phyloP scores from a whole-genome alignment of 2,113 vertebrate species.

The Callopanchax toddi region DNA sequence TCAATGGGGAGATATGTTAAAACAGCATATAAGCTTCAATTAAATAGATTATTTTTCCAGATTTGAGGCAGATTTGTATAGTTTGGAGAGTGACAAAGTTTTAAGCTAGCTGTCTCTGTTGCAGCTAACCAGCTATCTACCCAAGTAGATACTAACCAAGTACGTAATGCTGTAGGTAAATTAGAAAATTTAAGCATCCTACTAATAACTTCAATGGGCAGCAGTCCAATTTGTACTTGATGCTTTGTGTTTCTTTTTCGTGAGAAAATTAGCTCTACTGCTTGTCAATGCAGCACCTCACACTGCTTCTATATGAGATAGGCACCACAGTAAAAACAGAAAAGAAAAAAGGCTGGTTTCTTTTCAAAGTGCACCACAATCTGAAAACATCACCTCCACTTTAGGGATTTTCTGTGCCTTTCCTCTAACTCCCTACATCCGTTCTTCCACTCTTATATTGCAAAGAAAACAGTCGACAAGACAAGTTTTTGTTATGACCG shows the following conservation, averaged over 20 bases:
- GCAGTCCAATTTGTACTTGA: too few species aligned
- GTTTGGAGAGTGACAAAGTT: too few species aligned
- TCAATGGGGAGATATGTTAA: background rate
- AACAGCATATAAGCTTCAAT: background rate
- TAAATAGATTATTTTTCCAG: background rate
- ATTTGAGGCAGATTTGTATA: background rate
- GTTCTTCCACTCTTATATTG: constrained; percentile 23
- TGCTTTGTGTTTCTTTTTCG: too few species aligned
- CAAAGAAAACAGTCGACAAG: constrained; percentile 65
- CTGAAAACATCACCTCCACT: constrained; percentile 22
- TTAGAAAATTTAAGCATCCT: too few species aligned
- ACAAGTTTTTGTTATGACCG: constrained; percentile 52
- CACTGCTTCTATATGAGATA: too few species aligned
- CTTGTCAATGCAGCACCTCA: too few species aligned
- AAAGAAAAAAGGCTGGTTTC: background rate
- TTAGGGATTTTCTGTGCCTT: constrained; percentile 16
- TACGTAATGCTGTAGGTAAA: too few species aligned
- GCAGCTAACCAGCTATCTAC: too few species aligned
- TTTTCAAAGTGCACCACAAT: constrained; percentile 3
- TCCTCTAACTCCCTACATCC: constrained; percentile 17
- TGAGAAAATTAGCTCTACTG: too few species aligned
- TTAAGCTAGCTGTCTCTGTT: background rate
- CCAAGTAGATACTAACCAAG: too few species aligned
- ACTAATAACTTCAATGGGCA: too few species aligned
- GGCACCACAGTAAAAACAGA: too few species aligned